A percentile compares a stretch with the other conserved stretches of the same genome.
Conservation (phyloP, 1,140 invertebrate species). For the Drosophila watanabei region DNA sequence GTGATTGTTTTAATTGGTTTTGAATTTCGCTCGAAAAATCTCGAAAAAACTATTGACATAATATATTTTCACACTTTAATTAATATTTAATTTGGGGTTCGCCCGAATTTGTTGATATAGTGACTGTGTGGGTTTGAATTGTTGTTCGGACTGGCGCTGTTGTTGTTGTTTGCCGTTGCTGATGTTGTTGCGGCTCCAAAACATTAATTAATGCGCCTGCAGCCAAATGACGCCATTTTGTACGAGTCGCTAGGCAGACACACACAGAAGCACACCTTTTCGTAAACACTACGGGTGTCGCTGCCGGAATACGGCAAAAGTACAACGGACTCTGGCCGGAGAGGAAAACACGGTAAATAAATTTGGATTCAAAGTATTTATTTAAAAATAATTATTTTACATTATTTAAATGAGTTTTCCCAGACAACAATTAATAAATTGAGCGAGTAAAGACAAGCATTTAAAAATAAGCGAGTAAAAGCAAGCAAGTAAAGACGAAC, state of each 20-base stretch:
- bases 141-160: conserved; percentile 29
- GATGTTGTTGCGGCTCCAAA: conserved; percentile 66
- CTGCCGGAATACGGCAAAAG: conserved; percentile 41
- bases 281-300: conserved; percentile 1
- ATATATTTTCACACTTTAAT: conserved; percentile 8
- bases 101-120: conserved; percentile 5
- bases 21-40: background rate
- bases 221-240: conserved; percentile 77
- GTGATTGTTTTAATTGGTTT: background rate
- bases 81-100: conserved; percentile 7
- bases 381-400: background rate
- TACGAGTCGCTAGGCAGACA: conserved; percentile 48
- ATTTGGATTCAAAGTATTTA: too few relatives aligned
- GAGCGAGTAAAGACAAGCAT: background rate
- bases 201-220: conserved; percentile 82
- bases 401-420: background rate
- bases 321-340: conserved; percentile 39
- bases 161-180: conserved; percentile 45
- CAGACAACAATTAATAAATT: too few relatives aligned
- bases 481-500: too few relatives aligned
- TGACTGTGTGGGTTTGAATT: conserved; percentile 15
- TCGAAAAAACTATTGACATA: conserved; percentile 3
- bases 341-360: background rate
- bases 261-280: background rate
- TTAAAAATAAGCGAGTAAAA: too few relatives aligned